Conservation (phyloP, 2,797 vertebrate genomes). For the Corythornis leucogaster region DNA sequence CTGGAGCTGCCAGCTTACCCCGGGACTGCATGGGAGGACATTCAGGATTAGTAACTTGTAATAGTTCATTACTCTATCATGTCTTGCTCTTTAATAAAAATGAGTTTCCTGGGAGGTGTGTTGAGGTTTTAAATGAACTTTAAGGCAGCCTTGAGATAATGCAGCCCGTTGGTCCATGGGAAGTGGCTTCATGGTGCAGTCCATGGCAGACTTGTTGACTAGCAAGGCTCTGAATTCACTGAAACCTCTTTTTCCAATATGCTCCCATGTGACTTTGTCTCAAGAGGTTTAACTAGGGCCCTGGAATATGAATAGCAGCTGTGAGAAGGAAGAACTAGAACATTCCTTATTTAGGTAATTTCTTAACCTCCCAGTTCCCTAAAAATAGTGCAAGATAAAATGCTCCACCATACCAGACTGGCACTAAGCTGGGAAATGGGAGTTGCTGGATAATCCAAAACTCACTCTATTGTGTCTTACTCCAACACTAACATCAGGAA, state of each 20-base stretch:
- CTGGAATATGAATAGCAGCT: constrained; percentile 48
- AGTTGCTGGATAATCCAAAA: constrained; percentile 39
- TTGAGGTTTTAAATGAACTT: neutral
- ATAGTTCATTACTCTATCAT: neutral
- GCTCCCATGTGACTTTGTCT: neutral
- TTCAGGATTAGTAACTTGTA: neutral
- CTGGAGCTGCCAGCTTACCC: neutral
- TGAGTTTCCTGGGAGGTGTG: neutral
- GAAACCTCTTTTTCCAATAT: neutral
- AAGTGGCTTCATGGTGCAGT: accelerated
- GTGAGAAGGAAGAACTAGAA: constrained; percentile 51
- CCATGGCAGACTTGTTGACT: neutral
- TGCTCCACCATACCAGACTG: neutral
- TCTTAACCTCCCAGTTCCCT: constrained; percentile 46
- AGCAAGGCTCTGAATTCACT: neutral
- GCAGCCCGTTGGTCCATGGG: neutral
- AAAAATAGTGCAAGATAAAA: constrained; percentile 62
- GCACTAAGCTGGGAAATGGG: constrained; percentile 33
- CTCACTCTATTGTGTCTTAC: neutral
- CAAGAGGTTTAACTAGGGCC: constrained; percentile 20
- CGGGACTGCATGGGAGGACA: neutral
- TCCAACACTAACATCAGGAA: neutral
- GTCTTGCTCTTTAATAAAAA: neutral
- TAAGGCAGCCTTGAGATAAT: neutral
- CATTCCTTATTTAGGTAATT: constrained; percentile 60